Base-by-base conservation (phyloP, 2,113 vertebrate genomes). In the Polyodon spathula region DNA sequence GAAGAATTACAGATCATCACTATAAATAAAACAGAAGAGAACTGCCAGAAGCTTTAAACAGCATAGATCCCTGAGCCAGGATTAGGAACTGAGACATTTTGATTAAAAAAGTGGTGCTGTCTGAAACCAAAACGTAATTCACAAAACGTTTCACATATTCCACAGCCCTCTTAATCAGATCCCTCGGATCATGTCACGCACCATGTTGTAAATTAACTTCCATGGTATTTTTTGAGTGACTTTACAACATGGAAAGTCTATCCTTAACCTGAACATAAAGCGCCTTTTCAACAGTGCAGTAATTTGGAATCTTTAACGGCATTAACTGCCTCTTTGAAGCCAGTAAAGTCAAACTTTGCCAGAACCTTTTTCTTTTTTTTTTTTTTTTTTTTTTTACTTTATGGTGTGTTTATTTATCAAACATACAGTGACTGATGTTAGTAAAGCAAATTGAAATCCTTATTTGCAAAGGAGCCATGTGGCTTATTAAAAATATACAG, bases 131-230 rank as follows among this genome's bases (percentile, higher is more conserved):
- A 15, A 6, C 1, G 40, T 44, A 40, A 48, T n/a, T 56, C 40
- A 38, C 38, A 40, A 57, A 56, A 63, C 43, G 37, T 56, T 46
- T 42, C 42, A 62, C 12, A 17, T 40, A 41, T 42, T 17, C 16
- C 17, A 14, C 14, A 50, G 48, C 5, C 12, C 37, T 38, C 5
- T 55, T 55, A 27, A 11, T 37, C 11, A 55, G 53, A 55, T 9
- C 44, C 14, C 17, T 55, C 10, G 16, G 2, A 2, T 55, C 8
- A 55, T 37, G 53, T 55, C 53, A 17, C n/a, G 53, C 53, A 27
- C 17, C 53, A 16, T 38, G 5, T 3, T 55, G 53, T 37, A 27
- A 3, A 55, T 55, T 27, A 55, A 55, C 37, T 55, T 16, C 27
- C 27, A 55, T 14, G 14, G 44, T 14, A 55, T 17, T 55, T 55